These are phyloP conservation scores for Nezara viridula DNA, from an alignment of 2,888 invertebrate species.

Conservation along the genomic window DNA sequence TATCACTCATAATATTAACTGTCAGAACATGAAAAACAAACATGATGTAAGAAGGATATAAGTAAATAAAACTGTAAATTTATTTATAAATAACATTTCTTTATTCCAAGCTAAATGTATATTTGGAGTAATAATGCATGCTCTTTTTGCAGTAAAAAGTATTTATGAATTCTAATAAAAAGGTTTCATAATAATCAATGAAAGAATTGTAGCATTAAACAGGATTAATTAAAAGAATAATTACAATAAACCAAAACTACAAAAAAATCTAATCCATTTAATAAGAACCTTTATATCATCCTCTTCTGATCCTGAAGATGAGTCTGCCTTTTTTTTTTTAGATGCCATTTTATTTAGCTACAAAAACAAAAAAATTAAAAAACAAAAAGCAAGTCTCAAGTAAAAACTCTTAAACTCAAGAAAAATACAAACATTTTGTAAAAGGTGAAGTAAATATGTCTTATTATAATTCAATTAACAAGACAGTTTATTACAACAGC, in stretches of 20 bases:
- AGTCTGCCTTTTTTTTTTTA: slow-evolving; percentile 16
- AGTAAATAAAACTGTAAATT: no score
- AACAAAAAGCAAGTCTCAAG: neutral
- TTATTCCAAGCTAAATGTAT: no score
- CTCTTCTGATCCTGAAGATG: slow-evolving; percentile 8
- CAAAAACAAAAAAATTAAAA: neutral
- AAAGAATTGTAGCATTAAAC: neutral
- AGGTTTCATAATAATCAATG: neutral
- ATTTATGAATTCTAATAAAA: no score
- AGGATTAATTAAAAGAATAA: neutral
- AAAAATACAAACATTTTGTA: neutral
- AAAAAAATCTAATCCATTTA: neutral
- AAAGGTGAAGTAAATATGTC: neutral
- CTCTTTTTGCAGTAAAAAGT: no score
- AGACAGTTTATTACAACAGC: neutral
- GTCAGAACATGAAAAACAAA: no score
- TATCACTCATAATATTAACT: no score
- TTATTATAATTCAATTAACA: neutral
- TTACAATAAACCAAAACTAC: neutral
- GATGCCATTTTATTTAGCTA: slow-evolving; percentile 1
- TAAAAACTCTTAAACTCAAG: neutral
- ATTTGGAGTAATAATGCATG: no score
- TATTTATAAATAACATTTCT: no score
- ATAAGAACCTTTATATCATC: neutral
- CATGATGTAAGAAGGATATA: no score